Conservation (phyloP, 2,113 vertebrate species). For the Jacana jacana region DNA sequence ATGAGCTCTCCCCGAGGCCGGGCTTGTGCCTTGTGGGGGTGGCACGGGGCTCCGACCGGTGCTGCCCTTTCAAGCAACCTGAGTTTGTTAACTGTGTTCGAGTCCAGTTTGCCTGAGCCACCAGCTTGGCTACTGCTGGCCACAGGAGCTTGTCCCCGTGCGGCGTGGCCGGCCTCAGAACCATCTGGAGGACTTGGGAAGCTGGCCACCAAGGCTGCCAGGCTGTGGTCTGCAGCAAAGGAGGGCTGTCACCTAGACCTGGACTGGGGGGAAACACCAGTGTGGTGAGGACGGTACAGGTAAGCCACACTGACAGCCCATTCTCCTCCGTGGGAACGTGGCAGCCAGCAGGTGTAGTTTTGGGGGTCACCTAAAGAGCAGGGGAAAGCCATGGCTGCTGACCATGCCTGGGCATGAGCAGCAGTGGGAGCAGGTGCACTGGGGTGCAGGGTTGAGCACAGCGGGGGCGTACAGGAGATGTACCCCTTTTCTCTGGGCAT, state of each 20-base stretch:
- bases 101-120: not conserved
- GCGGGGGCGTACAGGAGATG: fast-evolving
- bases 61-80: not conserved
- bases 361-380: not conserved
- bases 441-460: not conserved
- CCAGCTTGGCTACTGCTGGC: not conserved
- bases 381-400: not conserved
- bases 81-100: not conserved
- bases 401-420: not conserved
- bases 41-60: not conserved
- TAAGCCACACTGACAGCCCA: not conserved
- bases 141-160: fast-evolving
- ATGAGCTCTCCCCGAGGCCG: constrained; percentile 20
- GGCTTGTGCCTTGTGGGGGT: constrained; percentile 30
- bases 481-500: not conserved
- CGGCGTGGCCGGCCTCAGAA: not conserved
- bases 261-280: not conserved
- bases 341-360: fast-evolving
- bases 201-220: not conserved
- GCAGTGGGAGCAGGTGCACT: not conserved
- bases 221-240: not conserved
- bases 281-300: not conserved
- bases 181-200: not conserved
- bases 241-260: not conserved
- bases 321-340: not conserved